A percentile compares a stretch with the other conserved stretches of the same genome.
These are phyloP conservation scores for Tachina grossa DNA, from an alignment of 2,888 invertebrate species.

Conservation along the genomic window DNA sequence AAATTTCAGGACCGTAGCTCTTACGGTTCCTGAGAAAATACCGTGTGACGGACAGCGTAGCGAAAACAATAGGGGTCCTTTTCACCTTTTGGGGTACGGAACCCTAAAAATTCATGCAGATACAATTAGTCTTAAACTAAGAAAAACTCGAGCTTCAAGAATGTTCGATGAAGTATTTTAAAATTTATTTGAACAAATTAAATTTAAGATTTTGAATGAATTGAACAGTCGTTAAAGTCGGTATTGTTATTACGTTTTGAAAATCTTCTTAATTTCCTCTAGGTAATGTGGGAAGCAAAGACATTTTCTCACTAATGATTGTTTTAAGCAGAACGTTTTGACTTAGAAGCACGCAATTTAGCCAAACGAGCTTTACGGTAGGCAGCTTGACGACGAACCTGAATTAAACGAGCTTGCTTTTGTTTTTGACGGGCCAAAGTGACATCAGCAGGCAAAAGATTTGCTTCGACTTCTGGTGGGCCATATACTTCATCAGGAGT, in stretches of 20 bases:
- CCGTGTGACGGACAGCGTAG: too few relatives aligned
- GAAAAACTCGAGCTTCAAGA: too few relatives aligned
- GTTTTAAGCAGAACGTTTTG: constrained; percentile 56
- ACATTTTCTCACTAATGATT: constrained; percentile 47
- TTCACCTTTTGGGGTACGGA: too few relatives aligned
- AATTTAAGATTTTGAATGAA: constrained; percentile 38
- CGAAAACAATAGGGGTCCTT: too few relatives aligned
- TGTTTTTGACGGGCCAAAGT: constrained; percentile 70
- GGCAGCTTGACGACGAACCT: constrained; percentile 73
- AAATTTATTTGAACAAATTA: constrained; percentile 53
- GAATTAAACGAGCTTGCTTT: constrained; percentile 75
- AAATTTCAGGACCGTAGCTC: too few relatives aligned
- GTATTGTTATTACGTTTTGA: constrained; percentile 9
- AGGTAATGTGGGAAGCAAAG: constrained; percentile 30
- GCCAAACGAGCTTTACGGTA: constrained; percentile 72
- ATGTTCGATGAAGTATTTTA: constrained; percentile 5
- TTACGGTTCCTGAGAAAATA: too few relatives aligned
- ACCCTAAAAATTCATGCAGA: too few relatives aligned
- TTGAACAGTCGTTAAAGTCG: constrained; percentile 21
- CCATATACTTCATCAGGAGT: constrained; percentile 78
- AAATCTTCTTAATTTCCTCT: constrained; percentile 43
- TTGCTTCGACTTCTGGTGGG: constrained; percentile 74
- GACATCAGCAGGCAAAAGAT: constrained; percentile 55
- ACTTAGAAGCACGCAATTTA: constrained; percentile 55
- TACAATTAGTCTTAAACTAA: background rate